phyloP scores from a whole-genome alignment of 2,888 invertebrate species.

The Galerucella calmariensis region DNA sequence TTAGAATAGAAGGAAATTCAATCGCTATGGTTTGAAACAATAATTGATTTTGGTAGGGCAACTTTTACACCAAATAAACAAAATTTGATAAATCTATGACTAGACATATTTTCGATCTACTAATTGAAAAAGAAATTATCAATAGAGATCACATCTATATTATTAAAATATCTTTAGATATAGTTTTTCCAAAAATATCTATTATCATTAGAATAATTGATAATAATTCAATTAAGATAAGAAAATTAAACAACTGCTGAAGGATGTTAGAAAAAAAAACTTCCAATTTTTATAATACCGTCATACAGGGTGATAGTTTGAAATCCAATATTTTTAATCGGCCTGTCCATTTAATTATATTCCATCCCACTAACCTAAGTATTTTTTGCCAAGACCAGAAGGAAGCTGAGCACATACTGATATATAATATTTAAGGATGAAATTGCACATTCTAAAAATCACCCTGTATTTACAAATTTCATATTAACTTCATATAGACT shows the following conservation, averaged over 20 bases:
- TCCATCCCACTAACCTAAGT: too few species aligned
- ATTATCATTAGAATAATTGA: background rate
- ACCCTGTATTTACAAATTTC: background rate
- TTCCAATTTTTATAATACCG: too few species aligned
- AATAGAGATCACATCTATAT: conserved; percentile 20
- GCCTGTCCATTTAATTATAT: too few species aligned
- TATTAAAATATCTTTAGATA: conserved; percentile 20
- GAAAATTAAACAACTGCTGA: background rate
- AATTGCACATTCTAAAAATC: background rate
- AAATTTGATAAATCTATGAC: conserved; percentile 16
- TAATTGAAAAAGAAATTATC: conserved; percentile 3
- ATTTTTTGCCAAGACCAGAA: too few species aligned
- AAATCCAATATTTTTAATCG: background rate
- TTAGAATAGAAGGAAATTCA: too few species aligned
- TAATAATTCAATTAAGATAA: background rate
- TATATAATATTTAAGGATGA: too few species aligned
- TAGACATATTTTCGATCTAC: conserved; percentile 21
- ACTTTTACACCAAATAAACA: background rate
- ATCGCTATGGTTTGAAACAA: background rate
- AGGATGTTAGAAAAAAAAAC: too few species aligned
- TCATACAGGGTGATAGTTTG: conserved; percentile 1
- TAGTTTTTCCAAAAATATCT: background rate
- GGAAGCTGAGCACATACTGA: too few species aligned
- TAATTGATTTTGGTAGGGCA: background rate
- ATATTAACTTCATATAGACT: background rate